Base-by-base conservation (phyloP, 1,140 invertebrate genomes). In the Acyrthosiphon pisum region DNA sequence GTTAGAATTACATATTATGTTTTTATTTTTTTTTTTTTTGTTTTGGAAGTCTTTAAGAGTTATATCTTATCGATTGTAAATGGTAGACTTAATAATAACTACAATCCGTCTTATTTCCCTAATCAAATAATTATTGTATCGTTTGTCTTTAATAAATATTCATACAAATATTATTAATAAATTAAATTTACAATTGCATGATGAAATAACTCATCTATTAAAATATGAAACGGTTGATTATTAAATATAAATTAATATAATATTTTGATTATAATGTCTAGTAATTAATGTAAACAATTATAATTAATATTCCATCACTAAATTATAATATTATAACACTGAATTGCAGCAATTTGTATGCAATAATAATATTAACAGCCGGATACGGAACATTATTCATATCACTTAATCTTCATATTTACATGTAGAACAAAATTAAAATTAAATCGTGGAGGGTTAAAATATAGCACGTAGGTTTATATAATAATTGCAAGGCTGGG, bases 341-440 rank as follows among this genome's bases (percentile, higher is more conserved):
- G 30, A 30, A 68, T 68, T 68, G n/a, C n/a, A n/a, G 60, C 4
- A 4, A 8, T 4, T 1, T 60, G 8, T n/a, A n/a, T 68, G n/a
- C 11, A 68, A 68, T n/a, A 68, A 68, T n/a, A n/a, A 68, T 68
- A n/a, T 68, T 68, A n/a, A n/a, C 6, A 6, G 56, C 26, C 26
- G 0, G 9, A 60, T 4, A n/a, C 14, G n/a, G 60, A 6, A n/a
- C 30, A n/a, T n/a, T 18, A n/a, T n/a, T n/a, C 0, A n/a, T 68
- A 30, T n/a, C 0, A 60, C 3, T 60, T 30, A 9, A 60, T 14
- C 3, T 26, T 26, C 8, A 56, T 56, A 1, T 22, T 53, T 53
- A 22, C 2, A 56, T 56, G 23, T 23, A 56, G 56, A 56, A 26
- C 26, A 18, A 56, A 60, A 11, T 60, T 60, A 30, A 60, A 60